Conservation (phyloP, 2,113 vertebrate species). For the Pseudorasbora parva region DNA sequence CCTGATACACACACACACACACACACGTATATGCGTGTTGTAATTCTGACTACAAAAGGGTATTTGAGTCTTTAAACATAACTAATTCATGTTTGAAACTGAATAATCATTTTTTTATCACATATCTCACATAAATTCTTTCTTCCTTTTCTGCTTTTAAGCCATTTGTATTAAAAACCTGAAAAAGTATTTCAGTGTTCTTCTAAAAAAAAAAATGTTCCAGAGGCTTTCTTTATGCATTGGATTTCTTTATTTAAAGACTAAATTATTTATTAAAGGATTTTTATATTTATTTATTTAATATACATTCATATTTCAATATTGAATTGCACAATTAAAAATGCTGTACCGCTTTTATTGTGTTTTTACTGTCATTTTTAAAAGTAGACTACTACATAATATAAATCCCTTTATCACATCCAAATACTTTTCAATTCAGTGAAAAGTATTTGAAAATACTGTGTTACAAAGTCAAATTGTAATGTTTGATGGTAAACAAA, state of each 20-base stretch:
- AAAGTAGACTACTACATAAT: too few species aligned
- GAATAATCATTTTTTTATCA: neutral
- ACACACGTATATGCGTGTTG: neutral
- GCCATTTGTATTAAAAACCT: neutral
- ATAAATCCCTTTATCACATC: too few species aligned
- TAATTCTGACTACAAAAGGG: neutral
- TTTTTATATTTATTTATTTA: too few species aligned
- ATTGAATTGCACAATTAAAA: too few species aligned
- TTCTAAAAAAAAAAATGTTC: neutral
- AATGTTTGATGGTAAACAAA: too few species aligned
- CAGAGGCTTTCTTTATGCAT: neutral
- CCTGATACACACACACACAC: constrained; percentile 70
- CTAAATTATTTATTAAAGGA: neutral
- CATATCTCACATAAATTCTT: neutral
- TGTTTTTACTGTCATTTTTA: too few species aligned
- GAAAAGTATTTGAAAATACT: too few species aligned
- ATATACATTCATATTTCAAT: too few species aligned
- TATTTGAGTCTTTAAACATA: neutral
- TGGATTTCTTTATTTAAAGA: neutral
- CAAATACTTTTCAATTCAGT: too few species aligned
- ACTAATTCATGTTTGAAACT: neutral
- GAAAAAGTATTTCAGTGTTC: neutral
- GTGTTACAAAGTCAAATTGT: too few species aligned
- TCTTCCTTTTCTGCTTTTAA: neutral
- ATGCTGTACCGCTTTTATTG: too few species aligned